phyloP scores from a whole-genome alignment of 2,113 vertebrate species.

The Xenopus laevis region DNA sequence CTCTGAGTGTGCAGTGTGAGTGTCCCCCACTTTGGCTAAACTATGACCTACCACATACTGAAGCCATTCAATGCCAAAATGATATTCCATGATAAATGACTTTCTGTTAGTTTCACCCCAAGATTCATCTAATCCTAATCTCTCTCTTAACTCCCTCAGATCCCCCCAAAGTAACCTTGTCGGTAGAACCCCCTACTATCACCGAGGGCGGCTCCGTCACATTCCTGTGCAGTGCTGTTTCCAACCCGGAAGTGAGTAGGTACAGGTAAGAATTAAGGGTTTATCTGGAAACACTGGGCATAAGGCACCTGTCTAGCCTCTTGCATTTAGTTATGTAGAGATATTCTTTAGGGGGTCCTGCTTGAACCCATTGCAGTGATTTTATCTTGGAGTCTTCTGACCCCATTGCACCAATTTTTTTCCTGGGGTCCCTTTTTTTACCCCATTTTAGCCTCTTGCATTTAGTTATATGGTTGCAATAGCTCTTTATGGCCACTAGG shows the following conservation, averaged over 20 bases:
- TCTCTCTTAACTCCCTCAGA: constrained; percentile 59
- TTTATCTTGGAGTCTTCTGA: too few species aligned
- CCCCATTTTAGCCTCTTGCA: too few species aligned
- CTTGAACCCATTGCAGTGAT: too few species aligned
- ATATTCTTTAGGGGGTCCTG: too few species aligned
- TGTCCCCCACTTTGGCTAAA: constrained; percentile 5
- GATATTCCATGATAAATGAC: not conserved
- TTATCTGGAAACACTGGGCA: not conserved
- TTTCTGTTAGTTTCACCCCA: not conserved
- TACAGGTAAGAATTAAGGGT: constrained; percentile 71
- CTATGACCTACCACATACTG: not conserved
- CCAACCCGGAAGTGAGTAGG: constrained; percentile 82
- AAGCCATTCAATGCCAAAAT: too few species aligned
- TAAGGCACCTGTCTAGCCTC: too few species aligned
- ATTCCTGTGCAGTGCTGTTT: constrained; percentile 80
- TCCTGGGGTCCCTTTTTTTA: too few species aligned
- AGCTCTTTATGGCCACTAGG: not conserved
- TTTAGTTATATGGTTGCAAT: too few species aligned
- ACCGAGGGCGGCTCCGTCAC: constrained; percentile 80
- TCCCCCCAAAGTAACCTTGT: constrained; percentile 80
- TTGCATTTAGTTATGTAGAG: too few species aligned
- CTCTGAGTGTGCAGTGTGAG: constrained; percentile 85
- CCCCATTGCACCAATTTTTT: too few species aligned
- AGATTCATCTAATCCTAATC: not conserved
- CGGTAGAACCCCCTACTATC: constrained; percentile 81